Evolutionary conservation across 2,113 vertebrate genomes (phyloP), one percentile per base, ranked within the genome.

Genomic region (Notarius lentiginosus): DNA sequence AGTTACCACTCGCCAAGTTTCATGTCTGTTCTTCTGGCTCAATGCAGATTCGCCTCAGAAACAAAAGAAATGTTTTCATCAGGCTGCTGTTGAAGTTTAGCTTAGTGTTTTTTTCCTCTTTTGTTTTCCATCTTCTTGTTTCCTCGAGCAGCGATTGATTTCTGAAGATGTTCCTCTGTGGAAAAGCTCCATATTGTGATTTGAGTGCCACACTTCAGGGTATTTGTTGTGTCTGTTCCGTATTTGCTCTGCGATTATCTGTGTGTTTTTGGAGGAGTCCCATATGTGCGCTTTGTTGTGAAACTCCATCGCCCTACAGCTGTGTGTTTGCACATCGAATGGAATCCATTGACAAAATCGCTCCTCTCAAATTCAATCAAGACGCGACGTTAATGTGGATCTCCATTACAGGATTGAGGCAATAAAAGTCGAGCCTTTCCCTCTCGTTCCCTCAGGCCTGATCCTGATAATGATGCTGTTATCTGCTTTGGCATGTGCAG

Each of bases 291-390:
- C 83, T 77, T 41, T 55, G 61, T 87, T 88, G 84, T 84, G 81
- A 84, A 86, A 88, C 82, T 75, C 51, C 82, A 86, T 79, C 86
- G 82, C 82, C 61, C 76, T 77, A 82, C 84, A 90, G 89, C 85
- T 88, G 86, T 90, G 34, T 20, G 77, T 77, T 84, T 70, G 72
- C 61, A 60, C 82, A 80, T 63, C 70, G 82, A 85, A 83, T 72
- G 84, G 76, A 89, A 60, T 88, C 58, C 84, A 88, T 85, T 85
- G 87, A 84, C 72, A 82, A 88, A 89, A 90, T 89, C 87, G 80
- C 65, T 83, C 51, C 41, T 11, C 79, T 79, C 80, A 75, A 85
- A 87, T 90, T 82, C 87, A 86, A 87, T 84, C 30, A 86, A 86
- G 76, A 90, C 80, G 84, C 47, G 18, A 63, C 81, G 82, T 84